Evolutionary conservation across 2,113 vertebrate species (phyloP).

Genomic region (Crypturellus undulatus): DNA sequence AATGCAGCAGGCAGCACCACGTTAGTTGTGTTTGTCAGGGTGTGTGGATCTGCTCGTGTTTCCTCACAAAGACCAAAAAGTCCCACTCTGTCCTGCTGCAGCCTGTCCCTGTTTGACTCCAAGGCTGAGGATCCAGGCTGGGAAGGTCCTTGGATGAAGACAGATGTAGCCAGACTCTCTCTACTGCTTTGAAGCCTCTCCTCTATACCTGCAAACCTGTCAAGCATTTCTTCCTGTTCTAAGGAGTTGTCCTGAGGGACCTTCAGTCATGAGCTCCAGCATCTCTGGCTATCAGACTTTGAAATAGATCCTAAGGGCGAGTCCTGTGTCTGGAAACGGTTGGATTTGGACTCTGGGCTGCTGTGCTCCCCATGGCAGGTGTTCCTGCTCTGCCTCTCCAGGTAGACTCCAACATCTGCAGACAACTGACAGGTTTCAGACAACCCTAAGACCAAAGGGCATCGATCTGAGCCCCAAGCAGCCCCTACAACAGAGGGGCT

Average conservation of each 20-base stretch:
- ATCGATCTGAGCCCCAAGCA: background rate
- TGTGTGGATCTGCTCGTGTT: background rate
- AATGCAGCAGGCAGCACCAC: too few species aligned
- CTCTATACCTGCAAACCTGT: background rate
- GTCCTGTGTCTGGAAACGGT: background rate
- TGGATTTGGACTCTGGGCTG: background rate
- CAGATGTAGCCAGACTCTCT: background rate
- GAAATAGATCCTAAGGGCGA: background rate
- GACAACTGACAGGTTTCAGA: background rate
- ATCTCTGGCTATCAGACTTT: background rate
- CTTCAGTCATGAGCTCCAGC: background rate
- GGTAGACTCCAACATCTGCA: background rate
- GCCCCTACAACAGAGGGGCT: background rate
- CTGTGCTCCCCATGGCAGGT: background rate
- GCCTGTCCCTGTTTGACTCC: conserved; percentile 63
- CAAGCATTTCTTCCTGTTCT: background rate
- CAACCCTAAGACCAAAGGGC: background rate
- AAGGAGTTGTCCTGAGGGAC: conserved; percentile 1
- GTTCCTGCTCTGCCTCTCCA: conserved; percentile 1
- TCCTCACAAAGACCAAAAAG: conserved; percentile 48
- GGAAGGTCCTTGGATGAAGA: background rate
- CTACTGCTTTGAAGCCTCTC: conserved; percentile 59
- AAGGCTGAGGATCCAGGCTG: background rate
- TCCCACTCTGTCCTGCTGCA: conserved; percentile 73
- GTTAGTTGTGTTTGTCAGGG: background rate